Evolutionary conservation across 2,113 vertebrate genomes (phyloP).

Genomic region (Sisor rabdophorus): DNA sequence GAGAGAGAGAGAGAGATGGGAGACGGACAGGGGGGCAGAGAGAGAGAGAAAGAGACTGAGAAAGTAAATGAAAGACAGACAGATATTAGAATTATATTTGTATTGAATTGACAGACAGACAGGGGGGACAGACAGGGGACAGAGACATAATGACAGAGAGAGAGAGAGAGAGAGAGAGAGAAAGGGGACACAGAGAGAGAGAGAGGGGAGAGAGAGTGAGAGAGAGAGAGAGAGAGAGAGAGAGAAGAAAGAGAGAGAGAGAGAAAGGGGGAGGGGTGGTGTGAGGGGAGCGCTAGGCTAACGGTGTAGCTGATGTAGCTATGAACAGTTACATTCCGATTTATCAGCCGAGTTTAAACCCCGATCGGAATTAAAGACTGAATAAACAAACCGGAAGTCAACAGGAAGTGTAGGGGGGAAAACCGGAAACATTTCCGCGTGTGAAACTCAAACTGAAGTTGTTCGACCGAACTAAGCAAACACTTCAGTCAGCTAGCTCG

Average conservation of each 20-base stretch:
- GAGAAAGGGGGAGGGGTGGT: background rate
- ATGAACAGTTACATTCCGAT: background rate
- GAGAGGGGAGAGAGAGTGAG: no score
- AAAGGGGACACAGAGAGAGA: no score
- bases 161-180: no score
- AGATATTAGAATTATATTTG: no score
- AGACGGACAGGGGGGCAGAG: slow-evolving; percentile 4
- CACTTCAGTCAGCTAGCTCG: background rate
- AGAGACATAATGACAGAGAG: no score
- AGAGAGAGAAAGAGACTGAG: no score
- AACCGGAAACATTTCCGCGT: background rate
- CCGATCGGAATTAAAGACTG: background rate
- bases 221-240: no score
- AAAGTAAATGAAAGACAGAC: no score
- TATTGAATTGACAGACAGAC: no score
- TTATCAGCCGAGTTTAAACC: background rate
- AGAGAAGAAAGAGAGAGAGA: background rate
- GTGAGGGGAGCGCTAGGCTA: background rate
- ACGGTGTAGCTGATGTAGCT: background rate
- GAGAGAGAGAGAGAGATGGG: slow-evolving; percentile 7
- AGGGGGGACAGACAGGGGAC: no score
- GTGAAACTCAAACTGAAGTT: background rate
- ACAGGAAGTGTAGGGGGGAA: background rate
- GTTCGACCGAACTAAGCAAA: background rate
- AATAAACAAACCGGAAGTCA: background rate